Evolutionary conservation across 1,140 invertebrate genomes (phyloP), one percentile per base, ranked within the genome.

Genomic region (Alviniconcha marisindica): DNA sequence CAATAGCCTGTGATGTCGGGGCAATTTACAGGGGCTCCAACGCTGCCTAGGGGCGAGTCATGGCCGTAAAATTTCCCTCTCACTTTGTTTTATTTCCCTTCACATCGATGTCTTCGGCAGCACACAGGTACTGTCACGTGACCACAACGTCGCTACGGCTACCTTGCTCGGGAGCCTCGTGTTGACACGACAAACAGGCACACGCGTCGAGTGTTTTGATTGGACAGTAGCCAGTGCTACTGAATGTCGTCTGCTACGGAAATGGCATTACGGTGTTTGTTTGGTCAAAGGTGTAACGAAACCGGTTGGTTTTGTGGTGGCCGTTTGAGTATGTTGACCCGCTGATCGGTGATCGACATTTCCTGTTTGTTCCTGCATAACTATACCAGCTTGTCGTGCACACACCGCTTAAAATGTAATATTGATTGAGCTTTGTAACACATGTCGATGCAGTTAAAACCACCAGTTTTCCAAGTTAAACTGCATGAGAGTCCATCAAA

Each of bases 71-170:
- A 3, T 60, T 28, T 40, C 15, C 15, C 56, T 48, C 18, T 21
- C 24, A 56, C 33, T 44, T 63, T 66, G 31, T 66, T 44, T 44
- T 40, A 21, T 66, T 2, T 1, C 51, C 15, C 36, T 14, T 44
- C 31, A 77, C 76, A 77, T n/a, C 28, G 14, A 54, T n/a, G 31
- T 44, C 3, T 10, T 33, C 7, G 14, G 12, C 18, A 10, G 51
- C 38, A 24, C 33, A 40, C 44, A 42, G 54, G 31, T 28, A 33
- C 24, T 21, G 63, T 84, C 85, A 86, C 83, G 83, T 86, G 85
- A 84, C 82, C 42, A 24, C 33, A 83, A 83, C 83, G 82, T 87
- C 86, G 83, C 84, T 85, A 85, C 79, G 83, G 83, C 82, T 84
- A 85, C 80, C 66, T 60, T 33, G 48, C 42, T 38, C 78, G 73